Evolutionary conservation across 2,888 invertebrate species (phyloP).

Genomic region (Sipha maydis): DNA sequence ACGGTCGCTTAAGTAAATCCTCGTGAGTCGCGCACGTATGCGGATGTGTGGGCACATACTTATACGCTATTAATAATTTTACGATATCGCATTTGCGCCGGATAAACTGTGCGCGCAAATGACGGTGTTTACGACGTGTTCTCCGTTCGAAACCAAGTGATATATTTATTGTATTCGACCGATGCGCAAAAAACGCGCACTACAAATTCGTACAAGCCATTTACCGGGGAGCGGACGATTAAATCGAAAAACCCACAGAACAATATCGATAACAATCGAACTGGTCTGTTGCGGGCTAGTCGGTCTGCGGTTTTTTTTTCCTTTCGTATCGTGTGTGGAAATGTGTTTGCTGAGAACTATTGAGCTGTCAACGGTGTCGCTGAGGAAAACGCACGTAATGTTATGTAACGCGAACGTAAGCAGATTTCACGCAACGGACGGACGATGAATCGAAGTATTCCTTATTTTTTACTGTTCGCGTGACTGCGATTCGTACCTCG

Average conservation of each 20-base stretch:
- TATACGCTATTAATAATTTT: background rate
- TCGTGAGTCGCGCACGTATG: background rate
- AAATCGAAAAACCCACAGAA: too few relatives aligned
- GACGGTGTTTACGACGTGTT: constrained; percentile 1
- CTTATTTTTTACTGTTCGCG: background rate
- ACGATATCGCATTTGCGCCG: background rate
- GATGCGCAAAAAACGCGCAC: background rate
- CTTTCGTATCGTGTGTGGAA: too few relatives aligned
- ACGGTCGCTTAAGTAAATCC: background rate
- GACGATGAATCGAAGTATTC: background rate
- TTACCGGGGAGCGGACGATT: background rate
- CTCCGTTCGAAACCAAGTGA: background rate
- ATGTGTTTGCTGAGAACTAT: too few relatives aligned
- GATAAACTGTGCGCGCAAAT: too few relatives aligned
- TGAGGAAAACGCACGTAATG: too few relatives aligned
- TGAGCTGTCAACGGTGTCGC: too few relatives aligned
- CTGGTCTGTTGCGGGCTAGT: too few relatives aligned
- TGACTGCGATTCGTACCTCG: background rate
- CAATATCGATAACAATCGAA: too few relatives aligned
- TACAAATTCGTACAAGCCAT: background rate
- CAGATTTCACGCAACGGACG: too few relatives aligned
- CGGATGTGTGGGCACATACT: background rate
- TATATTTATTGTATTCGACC: background rate
- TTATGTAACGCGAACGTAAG: too few relatives aligned
- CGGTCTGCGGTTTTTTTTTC: too few relatives aligned